phyloP scores from a whole-genome alignment of 2,113 vertebrate genomes.

The Gavia stellata region DNA sequence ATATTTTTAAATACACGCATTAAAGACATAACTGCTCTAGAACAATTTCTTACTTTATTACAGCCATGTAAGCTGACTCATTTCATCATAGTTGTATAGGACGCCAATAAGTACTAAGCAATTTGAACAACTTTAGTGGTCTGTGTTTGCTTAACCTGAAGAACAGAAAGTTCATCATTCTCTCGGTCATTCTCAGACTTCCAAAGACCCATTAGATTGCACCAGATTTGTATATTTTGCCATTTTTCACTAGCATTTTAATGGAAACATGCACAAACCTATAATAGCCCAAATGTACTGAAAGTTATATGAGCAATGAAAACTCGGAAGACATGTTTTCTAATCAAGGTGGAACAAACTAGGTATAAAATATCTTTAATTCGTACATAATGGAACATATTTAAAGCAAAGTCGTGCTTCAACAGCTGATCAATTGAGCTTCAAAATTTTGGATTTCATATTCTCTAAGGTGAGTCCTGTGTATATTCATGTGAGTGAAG shows the following conservation, averaged over 20 bases:
- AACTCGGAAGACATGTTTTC: not conserved
- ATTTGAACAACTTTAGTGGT: not conserved
- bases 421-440: not conserved
- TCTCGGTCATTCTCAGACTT: not conserved
- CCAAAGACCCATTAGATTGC: not conserved
- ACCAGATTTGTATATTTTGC: not conserved
- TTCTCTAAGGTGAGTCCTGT: not conserved
- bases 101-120: not conserved
- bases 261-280: not conserved
- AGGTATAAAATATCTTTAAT: not conserved
- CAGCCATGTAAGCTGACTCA: not conserved
- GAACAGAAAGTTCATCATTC: not conserved
- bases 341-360: not conserved
- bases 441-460: not conserved
- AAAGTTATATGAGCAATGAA: not conserved
- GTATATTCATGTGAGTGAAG: not conserved
- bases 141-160: not conserved
- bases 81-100: not conserved
- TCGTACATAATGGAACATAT: not conserved
- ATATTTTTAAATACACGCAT: not conserved
- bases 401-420: not conserved
- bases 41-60: not conserved
- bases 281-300: not conserved
- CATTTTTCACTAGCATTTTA: not conserved
- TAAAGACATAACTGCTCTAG: not conserved